phyloP scores from a whole-genome alignment of 2,888 invertebrate genomes.

The Miltochrista miniata region DNA sequence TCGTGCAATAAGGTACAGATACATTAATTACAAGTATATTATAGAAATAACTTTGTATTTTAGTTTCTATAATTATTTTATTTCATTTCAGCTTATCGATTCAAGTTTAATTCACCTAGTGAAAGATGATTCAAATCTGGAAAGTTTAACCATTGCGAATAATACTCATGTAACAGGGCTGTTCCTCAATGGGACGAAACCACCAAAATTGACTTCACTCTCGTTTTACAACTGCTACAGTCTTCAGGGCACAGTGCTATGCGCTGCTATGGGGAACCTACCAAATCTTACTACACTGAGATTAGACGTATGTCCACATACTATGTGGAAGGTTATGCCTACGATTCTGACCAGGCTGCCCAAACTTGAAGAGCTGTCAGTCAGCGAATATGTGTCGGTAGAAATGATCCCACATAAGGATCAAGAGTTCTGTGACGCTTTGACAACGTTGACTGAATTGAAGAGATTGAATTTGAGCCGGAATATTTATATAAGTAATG shows the following conservation, averaged over 20 bases:
- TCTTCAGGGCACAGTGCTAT: constrained; percentile 67
- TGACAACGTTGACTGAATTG: constrained; percentile 69
- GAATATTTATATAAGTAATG: constrained; percentile 78
- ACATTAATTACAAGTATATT: not conserved
- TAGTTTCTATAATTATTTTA: not conserved
- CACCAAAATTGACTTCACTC: constrained; percentile 54
- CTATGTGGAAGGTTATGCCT: constrained; percentile 71
- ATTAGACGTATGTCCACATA: constrained; percentile 63
- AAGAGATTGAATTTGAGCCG: constrained; percentile 69
- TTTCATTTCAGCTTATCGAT: constrained; percentile 66
- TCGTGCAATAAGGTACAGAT: constrained; percentile 70
- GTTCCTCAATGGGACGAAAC: constrained; percentile 62
- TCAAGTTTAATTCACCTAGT: constrained; percentile 68
- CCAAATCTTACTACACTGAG: constrained; percentile 59
- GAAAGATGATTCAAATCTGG: constrained; percentile 62
- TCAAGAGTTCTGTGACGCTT: constrained; percentile 60
- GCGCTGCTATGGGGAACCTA: constrained; percentile 58
- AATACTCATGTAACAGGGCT: constrained; percentile 73
- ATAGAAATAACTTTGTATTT: too few relatives aligned
- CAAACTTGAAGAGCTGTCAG: constrained; percentile 62
- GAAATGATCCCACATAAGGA: constrained; percentile 49
- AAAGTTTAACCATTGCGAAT: constrained; percentile 62
- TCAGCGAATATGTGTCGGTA: constrained; percentile 63
- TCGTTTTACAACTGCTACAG: constrained; percentile 74
- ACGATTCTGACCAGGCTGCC: constrained; percentile 63